Base-by-base conservation (phyloP, 2,888 invertebrate species). In the Hyposoter dolosus region DNA sequence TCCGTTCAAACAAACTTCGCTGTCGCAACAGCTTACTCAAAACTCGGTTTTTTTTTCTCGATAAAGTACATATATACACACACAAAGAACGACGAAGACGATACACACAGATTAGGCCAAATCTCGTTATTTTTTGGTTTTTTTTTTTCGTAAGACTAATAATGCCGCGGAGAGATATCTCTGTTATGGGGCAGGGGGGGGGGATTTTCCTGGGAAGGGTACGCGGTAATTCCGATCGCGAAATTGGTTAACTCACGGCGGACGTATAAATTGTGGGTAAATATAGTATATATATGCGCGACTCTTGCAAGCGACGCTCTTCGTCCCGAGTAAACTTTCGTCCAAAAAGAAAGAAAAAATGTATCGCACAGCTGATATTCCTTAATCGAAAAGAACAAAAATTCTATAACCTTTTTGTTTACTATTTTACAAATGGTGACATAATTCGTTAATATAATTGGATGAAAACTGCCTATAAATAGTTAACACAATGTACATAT, bases 51-150 rank as follows among this genome's bases (percentile, higher is more conserved):
- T 50, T 76, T 45, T 28, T 72, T 80, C 50, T 68, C 15, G 60
- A 47, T 45, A 79, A 80, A 69, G 45, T 77, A 82, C 74, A 77
- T 75, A 72, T 56, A 71, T 69, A 71, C 72, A 82, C 68, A 82
- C 35, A 75, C 75, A 82, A 53, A 69, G 69, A 71, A 72, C 50
- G 75, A 90, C 90, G 89, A 89, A 87, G 89, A 92, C 89, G 90
- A 91, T 89, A 90, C 89, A 90, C 89, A 90, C 43, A 23, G 89
- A 90, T 92, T 91, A 92, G 91, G 89, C 90, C 91, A 90, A 88
- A 86, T 91, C 83, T 86, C 80, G 76, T 80, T 82, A 23, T 76
- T 82, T 78, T 74, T 43, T 71, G n/a, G 56, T 47, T 76, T 76
- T 63, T 50, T 76, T 53, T 50, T 40, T 3, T 45, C 63, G 43